Base-by-base conservation (phyloP, 2,888 invertebrate species). In the Gastracanthus pulcherrimus region DNA sequence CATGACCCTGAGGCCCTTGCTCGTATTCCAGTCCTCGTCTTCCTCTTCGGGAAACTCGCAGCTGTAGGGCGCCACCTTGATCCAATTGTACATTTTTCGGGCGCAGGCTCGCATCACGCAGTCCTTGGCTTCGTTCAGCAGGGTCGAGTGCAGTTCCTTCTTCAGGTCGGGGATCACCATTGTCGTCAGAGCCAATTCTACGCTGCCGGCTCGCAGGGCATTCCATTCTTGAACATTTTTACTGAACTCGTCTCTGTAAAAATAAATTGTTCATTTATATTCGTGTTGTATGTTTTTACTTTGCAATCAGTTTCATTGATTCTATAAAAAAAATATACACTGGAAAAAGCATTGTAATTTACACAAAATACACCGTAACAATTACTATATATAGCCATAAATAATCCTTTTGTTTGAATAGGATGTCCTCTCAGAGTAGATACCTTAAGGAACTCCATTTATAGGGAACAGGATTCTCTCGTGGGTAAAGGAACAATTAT, bases 201-300 rank as follows among this genome's bases (percentile, higher is more conserved):
- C 96, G 76, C 98, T 97, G 87, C 97, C 96, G 1, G 95, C 95
- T 55, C 99, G 94, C 70, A 98, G 90, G 1, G 95, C 94, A 92
- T 99, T 99, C 99, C 99, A 99, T 86, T 98, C 98, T 90, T 98
- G 96, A 0, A 98, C 98, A 84, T 96, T 95, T 85, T 97, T 97
- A 86, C 98, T 98, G 92, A 98, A 99, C 91, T 98, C 98, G 92
- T 99, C 99, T 92, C 95, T 95, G 85, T 96, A 95, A 9, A 9
- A 45, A 45, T 11, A 45, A 45, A 45, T 4, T 45, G n/a, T 13
- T 45, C 11, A 2, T 2, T 41, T 9, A n/a, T n/a, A n/a, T n/a
- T n/a, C n/a, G n/a, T n/a, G n/a, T n/a, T n/a, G n/a, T n/a, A n/a
- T n/a, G n/a, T n/a, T n/a, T n/a, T n/a, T n/a, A n/a, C n/a, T n/a